Base-by-base conservation (phyloP, 2,888 invertebrate species). In the Eulithis testata region DNA sequence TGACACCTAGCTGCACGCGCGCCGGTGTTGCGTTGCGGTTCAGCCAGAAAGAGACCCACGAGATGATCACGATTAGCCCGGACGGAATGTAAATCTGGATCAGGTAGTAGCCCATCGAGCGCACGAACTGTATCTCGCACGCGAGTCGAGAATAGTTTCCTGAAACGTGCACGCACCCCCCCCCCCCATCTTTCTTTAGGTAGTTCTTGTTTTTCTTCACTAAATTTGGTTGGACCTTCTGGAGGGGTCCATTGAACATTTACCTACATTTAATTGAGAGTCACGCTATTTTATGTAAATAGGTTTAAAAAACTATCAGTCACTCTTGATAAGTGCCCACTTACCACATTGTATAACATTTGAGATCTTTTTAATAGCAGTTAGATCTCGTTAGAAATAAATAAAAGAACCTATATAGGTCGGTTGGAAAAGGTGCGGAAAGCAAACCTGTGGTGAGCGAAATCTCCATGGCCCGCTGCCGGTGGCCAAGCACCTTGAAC, bases 51-150 rank as follows among this genome's bases (percentile, higher is more conserved):
- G 97, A 97, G 89, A 98, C 97, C 98, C 98, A 98, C 84, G 97
- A 97, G 93, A 98, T 97, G 94, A 98, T 97, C 93, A 98, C 98
- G 94, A 98, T 98, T 93, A 98, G 95, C 89, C 97, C 97, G 91
- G 97, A 97, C 87, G 98, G 98, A 93, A 98, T 97, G 95, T 98
- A 98, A 94, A 98, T 98, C 95, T 98, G 98, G 94, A 98, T 98
- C 90, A 98, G 95, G 95, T 98, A 98, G 96, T 98, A 98, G 87
- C 98, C 98, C 97, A 98, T 98, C 88, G 97, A 97, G 78, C 98
- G 96, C 84, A 97, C 97, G 94, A 98, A 98, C 94, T 97, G 97
- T 91, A 98, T 98, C 94, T 97, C 97, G 93, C 97, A 97, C 80
- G 97, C 97, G 94, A 98, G 94, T 79, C 98, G 96, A 79, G 97